Base-by-base conservation (phyloP, 2,888 invertebrate genomes). In the Agrochola circellaris region DNA sequence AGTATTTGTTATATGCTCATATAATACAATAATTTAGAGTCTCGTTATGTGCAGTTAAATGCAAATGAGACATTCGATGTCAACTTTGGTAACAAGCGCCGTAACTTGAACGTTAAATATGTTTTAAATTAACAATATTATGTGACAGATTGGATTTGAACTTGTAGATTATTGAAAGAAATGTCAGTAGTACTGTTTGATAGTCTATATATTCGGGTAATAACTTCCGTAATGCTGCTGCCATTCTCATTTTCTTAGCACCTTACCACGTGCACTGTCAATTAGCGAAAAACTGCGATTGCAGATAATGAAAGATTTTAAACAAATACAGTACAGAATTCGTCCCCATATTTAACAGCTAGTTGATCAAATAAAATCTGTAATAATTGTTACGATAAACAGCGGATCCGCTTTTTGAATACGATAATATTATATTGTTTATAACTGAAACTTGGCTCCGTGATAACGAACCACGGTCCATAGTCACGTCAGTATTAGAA, bases 1-100 rank as follows among this genome's bases (percentile, higher is more conserved):
- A 56, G 54, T 83, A 70, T 42, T 71, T 68, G 72, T 62, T 77
- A 56, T 56, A 79, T 58, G 64, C 42, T 73, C 68, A 65, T 77
- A 64, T 81, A 77, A 77, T 65, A 66, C 34, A 84, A 81, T 77
- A 54, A 74, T 70, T 81, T 70, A 73, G 38, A 81, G 38, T 45
- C 71, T 48, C 20, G 56, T 30, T 68, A 54, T 54, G 38, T n/a
- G 56, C 74, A 60, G 65, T 69, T 69, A 60, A 38, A 84, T 83
- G 84, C 74, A 48, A 83, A 83, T 81, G 67, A 84, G 77, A n/a
- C 70, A 45, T 81, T 81, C 34, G 26, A 45, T 65, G 17, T 66
- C 62, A 71, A 73, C 60, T 72, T 77, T 72, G 38, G 66, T 76
- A 56, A 73, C 34, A 17, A 48, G 26, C 2, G 6, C 7, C 34